Conservation (phyloP, 2,797 vertebrate species). For the Valencia hispanica region DNA sequence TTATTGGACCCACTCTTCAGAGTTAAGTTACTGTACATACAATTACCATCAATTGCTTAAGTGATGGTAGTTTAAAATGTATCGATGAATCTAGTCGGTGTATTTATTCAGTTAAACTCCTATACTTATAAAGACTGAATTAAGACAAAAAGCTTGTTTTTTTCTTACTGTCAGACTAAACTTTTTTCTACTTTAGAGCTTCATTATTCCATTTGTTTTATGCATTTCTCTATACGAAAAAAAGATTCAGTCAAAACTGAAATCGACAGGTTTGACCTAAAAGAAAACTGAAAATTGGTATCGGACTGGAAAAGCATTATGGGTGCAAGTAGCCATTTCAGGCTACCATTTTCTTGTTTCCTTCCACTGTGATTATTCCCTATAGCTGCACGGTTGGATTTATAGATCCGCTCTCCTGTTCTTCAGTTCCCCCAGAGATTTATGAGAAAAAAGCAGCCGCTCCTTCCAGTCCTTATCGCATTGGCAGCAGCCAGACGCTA, state of each 20-base stretch:
- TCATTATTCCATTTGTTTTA: not conserved
- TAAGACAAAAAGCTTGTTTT: not conserved
- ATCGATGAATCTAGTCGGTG: not conserved
- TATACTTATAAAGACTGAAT: not conserved
- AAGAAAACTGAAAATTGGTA: not conserved
- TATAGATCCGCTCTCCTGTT: conserved; percentile 25
- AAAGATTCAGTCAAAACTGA: not conserved
- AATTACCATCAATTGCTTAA: not conserved
- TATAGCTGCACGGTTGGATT: not conserved
- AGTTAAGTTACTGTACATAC: not conserved
- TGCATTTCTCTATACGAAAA: not conserved
- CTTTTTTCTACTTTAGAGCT: not conserved
- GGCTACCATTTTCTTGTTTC: not conserved
- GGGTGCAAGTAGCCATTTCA: not conserved
- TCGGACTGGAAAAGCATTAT: not conserved
- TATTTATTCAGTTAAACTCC: not conserved
- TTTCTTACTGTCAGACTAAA: not conserved
- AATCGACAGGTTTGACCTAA: not conserved
- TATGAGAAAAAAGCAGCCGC: conserved; percentile 95
- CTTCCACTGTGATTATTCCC: not conserved
- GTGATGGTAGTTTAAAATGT: not conserved
- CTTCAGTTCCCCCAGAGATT: conserved; percentile 90
- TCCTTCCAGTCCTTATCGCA: conserved; percentile 88
- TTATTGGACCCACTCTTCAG: not conserved
- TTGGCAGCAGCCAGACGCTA: conserved; percentile 91